Percentiles rank a stretch among this genome's conserved stretches.
Evolutionary conservation across 2,113 vertebrate species (phyloP).

Genomic region (Origma solitaria): DNA sequence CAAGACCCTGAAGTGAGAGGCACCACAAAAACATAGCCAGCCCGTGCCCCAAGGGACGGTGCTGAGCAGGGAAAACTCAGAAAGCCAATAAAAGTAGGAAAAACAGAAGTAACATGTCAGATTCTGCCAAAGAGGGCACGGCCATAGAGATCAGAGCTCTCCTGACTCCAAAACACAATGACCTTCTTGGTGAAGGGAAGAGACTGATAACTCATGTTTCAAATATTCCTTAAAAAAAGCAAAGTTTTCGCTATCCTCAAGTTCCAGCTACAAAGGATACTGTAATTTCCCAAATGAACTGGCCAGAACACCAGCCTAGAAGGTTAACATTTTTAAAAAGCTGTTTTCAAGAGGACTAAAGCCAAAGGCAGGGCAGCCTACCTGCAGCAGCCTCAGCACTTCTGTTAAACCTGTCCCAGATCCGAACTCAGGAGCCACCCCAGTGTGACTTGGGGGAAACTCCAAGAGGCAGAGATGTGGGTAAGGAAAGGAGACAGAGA

Average conservation of each 20-base stretch:
- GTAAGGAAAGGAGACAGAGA: accelerated
- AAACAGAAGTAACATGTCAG: accelerated
- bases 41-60: background rate
- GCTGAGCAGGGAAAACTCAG: background rate
- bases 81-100: background rate
- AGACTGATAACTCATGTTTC: background rate
- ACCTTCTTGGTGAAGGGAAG: background rate
- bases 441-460: accelerated
- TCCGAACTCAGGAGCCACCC: background rate
- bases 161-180: background rate
- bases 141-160: background rate
- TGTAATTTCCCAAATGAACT: background rate
- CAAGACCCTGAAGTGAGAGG: background rate
- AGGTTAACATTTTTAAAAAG: background rate
- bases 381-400: background rate
- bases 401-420: accelerated
- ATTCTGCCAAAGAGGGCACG: background rate
- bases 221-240: background rate
- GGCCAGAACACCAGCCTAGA: background rate
- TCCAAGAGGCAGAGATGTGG: background rate
- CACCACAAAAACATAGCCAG: background rate
- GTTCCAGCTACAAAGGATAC: background rate
- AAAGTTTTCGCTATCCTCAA: background rate
- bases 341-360: background rate
- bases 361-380: background rate